phyloP scores from a whole-genome alignment of 2,888 invertebrate species.

The Eudasyphora cyanicolor region DNA sequence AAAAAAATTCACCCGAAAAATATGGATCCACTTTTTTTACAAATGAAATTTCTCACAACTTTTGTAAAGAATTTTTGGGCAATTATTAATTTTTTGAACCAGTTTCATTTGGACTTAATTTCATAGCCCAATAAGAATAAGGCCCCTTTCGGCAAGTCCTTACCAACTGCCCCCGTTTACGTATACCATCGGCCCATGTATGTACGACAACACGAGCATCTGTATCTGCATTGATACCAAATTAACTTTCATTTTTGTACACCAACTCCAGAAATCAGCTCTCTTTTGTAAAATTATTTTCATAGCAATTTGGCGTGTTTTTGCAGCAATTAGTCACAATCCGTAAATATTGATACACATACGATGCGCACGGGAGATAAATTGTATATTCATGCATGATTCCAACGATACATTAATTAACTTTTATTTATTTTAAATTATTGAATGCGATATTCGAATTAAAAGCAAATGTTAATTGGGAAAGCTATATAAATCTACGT shows the following conservation, averaged over 20 bases:
- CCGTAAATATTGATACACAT: not conserved
- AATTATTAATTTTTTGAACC: too few species aligned
- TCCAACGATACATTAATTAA: not conserved
- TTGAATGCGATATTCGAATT: not conserved
- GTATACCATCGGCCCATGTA: not conserved
- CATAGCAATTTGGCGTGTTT: not conserved
- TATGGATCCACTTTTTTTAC: too few species aligned
- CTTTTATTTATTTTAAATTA: not conserved
- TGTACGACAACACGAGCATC: not conserved
- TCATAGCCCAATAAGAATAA: too few species aligned
- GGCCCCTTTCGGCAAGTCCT: not conserved
- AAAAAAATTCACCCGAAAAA: too few species aligned
- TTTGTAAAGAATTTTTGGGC: too few species aligned
- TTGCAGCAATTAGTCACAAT: conserved; percentile 4
- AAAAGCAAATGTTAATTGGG: not conserved
- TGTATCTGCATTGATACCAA: not conserved
- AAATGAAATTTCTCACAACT: too few species aligned
- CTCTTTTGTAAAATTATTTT: not conserved
- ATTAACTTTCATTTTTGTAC: conserved; percentile 15
- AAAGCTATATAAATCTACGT: not conserved
- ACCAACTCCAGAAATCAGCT: not conserved
- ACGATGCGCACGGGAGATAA: not conserved
- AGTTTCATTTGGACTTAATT: too few species aligned
- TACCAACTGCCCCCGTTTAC: too few species aligned
- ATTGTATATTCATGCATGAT: not conserved